A percentile compares a stretch with the other conserved stretches of the same genome.
These are phyloP conservation scores for Laticauda laticaudata DNA, from an alignment of 2,113 vertebrate species.

Conservation along the genomic window DNA sequence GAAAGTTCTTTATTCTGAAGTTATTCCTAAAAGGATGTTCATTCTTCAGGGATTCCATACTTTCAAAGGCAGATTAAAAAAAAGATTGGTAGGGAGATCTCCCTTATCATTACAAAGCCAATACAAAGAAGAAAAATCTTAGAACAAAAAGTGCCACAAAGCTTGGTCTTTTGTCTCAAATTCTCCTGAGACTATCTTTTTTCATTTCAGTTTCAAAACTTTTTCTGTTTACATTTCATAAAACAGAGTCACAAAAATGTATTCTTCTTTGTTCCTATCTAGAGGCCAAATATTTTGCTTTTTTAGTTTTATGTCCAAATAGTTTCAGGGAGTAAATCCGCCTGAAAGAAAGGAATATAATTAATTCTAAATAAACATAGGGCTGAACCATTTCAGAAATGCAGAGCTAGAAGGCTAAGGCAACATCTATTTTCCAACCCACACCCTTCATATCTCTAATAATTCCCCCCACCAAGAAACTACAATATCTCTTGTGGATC, in stretches of 20 bases:
- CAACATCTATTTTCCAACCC: background rate
- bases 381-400: background rate
- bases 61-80: background rate
- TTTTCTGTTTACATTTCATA: background rate
- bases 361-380: background rate
- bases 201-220: background rate
- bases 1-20: background rate
- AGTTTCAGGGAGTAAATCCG: background rate
- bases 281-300: background rate
- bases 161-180: background rate
- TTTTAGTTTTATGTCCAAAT: background rate
- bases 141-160: background rate
- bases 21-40: background rate
- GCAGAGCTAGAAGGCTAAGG: background rate
- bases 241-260: background rate
- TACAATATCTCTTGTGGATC: background rate
- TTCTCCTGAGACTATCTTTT: background rate
- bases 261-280: background rate
- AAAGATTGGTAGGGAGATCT: background rate
- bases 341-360: background rate
- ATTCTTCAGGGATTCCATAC: background rate
- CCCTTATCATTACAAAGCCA: background rate
- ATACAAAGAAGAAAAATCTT: background rate
- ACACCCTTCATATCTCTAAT: background rate
- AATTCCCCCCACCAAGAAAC: background rate